Conservation (phyloP, 2,888 invertebrate genomes). For the Masnerella sp. region DNA sequence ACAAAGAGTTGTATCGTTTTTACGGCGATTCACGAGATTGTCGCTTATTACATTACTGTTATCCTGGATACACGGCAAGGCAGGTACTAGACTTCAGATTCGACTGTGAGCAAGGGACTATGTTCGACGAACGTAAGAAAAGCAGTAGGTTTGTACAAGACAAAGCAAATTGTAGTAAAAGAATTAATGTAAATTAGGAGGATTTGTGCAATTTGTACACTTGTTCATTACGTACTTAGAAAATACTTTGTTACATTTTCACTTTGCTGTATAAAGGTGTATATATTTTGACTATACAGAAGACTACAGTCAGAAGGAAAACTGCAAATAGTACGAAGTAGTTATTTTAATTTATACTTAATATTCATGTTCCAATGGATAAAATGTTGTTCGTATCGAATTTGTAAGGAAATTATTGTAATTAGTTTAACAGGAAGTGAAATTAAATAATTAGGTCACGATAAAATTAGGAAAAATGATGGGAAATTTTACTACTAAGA, state of each 20-base stretch:
- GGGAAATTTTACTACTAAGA: too few relatives aligned
- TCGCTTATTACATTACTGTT: slow-evolving; percentile 81
- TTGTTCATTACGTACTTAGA: slow-evolving; percentile 3
- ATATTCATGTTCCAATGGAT: too few relatives aligned
- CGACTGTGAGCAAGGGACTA: slow-evolving; percentile 81
- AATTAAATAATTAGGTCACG: too few relatives aligned
- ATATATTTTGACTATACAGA: slow-evolving; percentile 8
- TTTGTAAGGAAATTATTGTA: too few relatives aligned
- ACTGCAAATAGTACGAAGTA: too few relatives aligned
- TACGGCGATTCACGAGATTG: slow-evolving; percentile 81
- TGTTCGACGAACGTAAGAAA: slow-evolving; percentile 79
- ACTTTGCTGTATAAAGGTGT: slow-evolving; percentile 12
- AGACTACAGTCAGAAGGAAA: too few relatives aligned
- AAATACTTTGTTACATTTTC: slow-evolving; percentile 26
- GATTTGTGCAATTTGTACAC: too few relatives aligned
- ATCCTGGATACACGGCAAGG: slow-evolving; percentile 80
- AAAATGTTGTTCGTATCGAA: too few relatives aligned
- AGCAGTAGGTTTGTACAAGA: slow-evolving; percentile 78
- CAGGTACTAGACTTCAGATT: slow-evolving; percentile 81
- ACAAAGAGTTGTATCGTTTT: slow-evolving; percentile 79
- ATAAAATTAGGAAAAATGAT: too few relatives aligned
- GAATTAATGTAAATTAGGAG: slow-evolving; percentile 63
- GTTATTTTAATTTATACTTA: too few relatives aligned
- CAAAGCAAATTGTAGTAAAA: slow-evolving; percentile 70
- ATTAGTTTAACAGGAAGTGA: too few relatives aligned